Base-by-base conservation (phyloP, 2,888 invertebrate genomes). In the Petrophora chlorosata region DNA sequence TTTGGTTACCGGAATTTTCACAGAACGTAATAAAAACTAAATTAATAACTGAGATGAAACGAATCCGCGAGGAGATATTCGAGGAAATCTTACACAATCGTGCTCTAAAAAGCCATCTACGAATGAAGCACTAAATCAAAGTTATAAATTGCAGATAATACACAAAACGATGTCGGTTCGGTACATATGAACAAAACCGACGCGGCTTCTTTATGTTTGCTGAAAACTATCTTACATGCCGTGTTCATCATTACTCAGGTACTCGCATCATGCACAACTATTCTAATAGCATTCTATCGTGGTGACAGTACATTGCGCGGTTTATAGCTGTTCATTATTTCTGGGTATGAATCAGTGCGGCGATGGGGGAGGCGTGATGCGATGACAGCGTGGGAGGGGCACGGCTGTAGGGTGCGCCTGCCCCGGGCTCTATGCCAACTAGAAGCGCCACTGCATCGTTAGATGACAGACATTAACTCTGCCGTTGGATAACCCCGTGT, bases 361-460 rank as follows among this genome's bases (percentile, higher is more conserved):
- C 75, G 65, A 76, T 74, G 71, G 70, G 63, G 71, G 72, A 77
- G 74, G 76, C 72, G 77, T 73, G 65, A 75, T 69, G 68, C 70
- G 76, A 74, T 72, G 74, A 72, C 58, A 67, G 66, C 76, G 76
- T 78, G 70, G 80, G 79, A 63, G 73, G 74, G 73, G 76, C 70
- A 63, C 65, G 69, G 60, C 67, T 65, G 68, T 70, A 64, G 76
- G 79, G 78, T 77, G 78, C 70, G 76, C 75, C 72, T 65, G 70
- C 71, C 71, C 56, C 76, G 82, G 88, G 88, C 87, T 77, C 57
- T 59, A 67, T 80, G 88, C 88, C 88, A 88, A 86, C 70, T 73
- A 76, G 71, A 76, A 85, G 87, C 87, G 87, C 88, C 87, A 82
- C 81, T 83, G 83, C 85, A 83, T 62, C 74, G 75, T 74, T 72